Evolutionary conservation across 2,888 invertebrate species (phyloP), one percentile per base, ranked within the genome.

Genomic region (Colostygia pectinataria): DNA sequence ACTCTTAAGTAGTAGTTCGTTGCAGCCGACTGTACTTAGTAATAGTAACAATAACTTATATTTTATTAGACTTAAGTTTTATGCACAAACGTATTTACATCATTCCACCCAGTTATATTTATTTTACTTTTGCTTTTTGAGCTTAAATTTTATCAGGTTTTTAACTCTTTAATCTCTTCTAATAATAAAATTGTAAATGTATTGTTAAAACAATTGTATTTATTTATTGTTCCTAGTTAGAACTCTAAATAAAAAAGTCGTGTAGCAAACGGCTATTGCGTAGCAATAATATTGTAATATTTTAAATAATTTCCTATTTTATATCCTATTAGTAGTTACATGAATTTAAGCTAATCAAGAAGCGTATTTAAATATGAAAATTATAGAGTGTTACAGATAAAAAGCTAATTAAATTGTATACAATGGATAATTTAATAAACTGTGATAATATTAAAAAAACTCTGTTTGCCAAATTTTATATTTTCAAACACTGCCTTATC

Each of bases 391-490:
- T 45, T 45, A 37, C 37, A 45, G 43, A 44, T 45, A 34, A 28
- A 29, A 23, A 28, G 12, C 3, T 14, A 40, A 45, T 36, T 25
- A 36, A 36, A 37, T 36, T 46, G 33, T 43, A 42, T 40, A 43
- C 8, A 53, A 50, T 32, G 39, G 46, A 52, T 51, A 46, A 47
- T 47, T 55, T 37, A 27, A 51, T 49, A 33, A n/a, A 31, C 55
- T 63, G 59, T 60, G 58, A 58, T 57, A 58, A 46, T 12, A 37
- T 46, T 39, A 33, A 36, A 32, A 50, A 53, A 55, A 57, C 52
- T 57, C 53, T 8, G 41, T 49, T 61, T 69, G 75, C 72, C 74
- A 74, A 74, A 74, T 70, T 65, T 54, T 63, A 55, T 33, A 44
- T 47, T 50, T 39, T 55, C 8, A 32, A 37, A 50, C 43, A 53